Conservation (phyloP, 2,888 invertebrate genomes). For the Drosophila glabriapex region DNA sequence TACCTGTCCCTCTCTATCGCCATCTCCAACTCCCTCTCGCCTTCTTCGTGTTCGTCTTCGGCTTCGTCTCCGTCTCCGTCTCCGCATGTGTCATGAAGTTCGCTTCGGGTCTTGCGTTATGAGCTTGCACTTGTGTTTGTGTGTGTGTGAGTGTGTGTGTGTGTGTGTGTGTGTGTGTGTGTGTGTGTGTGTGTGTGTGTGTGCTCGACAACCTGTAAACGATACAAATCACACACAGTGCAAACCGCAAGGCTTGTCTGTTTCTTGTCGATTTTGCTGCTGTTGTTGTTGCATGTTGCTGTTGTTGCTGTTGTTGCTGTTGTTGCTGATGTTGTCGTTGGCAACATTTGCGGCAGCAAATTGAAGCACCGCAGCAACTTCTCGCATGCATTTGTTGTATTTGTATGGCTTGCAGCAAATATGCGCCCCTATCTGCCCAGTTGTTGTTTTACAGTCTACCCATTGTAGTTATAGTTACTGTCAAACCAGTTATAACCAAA, state of each 20-base stretch:
- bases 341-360: conserved; percentile 70
- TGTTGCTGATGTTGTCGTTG: conserved; percentile 55
- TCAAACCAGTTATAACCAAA: conserved; percentile 45
- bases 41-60: neutral
- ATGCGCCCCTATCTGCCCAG: conserved; percentile 73
- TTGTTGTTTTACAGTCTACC: conserved; percentile 20
- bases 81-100: neutral
- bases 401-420: conserved; percentile 80
- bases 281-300: conserved; percentile 42
- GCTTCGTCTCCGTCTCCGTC: neutral
- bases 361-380: conserved; percentile 75
- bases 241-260: conserved; percentile 50
- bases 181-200: conserved; percentile 2
- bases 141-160: no score
- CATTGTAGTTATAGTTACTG: conserved; percentile 41
- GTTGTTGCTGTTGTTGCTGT: conserved; percentile 48
- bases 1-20: neutral
- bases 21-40: neutral
- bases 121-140: conserved; percentile 20
- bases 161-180: neutral
- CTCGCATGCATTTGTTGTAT: conserved; percentile 56
- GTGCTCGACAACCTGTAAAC: conserved; percentile 63
- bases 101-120: conserved; percentile 14
- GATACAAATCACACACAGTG: conserved; percentile 74
- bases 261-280: conserved; percentile 7